Evolutionary conservation across 2,113 vertebrate species (phyloP).

Genomic region (Ciconia stormi): DNA sequence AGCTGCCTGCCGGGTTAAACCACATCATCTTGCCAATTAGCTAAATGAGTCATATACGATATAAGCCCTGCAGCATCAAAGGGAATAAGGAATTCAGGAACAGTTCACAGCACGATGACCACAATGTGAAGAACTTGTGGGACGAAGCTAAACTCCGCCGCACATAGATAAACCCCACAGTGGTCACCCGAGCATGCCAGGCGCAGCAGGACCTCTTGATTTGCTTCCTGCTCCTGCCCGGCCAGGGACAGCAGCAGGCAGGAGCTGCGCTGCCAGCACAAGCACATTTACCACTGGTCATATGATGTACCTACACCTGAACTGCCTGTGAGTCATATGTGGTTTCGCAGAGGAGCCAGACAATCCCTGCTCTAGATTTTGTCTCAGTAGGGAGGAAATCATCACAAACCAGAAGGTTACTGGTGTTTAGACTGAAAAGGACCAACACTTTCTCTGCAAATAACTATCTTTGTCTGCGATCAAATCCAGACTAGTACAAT

Average conservation of each 20-base stretch:
- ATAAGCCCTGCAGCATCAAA: not conserved
- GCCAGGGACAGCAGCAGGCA: not conserved
- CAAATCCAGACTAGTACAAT: not conserved
- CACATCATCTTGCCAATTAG: not conserved
- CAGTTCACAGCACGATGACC: accelerated
- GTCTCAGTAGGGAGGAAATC: not conserved
- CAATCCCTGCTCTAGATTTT: not conserved
- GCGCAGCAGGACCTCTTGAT: not conserved
- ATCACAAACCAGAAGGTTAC: not conserved
- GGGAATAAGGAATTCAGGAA: not conserved
- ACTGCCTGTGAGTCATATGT: accelerated
- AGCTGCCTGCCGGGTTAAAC: no score
- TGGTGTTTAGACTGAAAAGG: not conserved
- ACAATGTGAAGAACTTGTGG: not conserved
- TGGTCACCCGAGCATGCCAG: not conserved
- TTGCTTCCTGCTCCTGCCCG: not conserved
- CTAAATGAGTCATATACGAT: not conserved
- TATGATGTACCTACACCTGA: not conserved
- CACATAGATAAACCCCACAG: not conserved
- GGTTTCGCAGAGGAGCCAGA: not conserved
- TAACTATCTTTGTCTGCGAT: not conserved
- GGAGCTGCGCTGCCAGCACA: not conserved
- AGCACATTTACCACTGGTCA: accelerated
- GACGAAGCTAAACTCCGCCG: not conserved
- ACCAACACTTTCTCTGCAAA: not conserved